Conservation (phyloP, 2,888 invertebrate species). For the Parnassius apollo region DNA sequence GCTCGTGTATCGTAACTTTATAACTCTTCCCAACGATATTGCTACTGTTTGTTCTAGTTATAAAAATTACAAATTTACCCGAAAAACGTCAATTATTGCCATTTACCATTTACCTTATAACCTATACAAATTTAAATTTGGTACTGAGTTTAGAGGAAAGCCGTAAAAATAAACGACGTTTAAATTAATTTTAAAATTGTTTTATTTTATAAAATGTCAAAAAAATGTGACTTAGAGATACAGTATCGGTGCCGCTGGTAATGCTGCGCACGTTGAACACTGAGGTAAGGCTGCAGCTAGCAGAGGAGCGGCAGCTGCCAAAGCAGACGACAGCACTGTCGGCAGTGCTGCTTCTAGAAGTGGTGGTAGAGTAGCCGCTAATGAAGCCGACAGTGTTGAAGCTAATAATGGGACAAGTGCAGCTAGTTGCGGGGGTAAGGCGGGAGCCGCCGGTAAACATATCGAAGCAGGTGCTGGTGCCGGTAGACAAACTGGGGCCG, state of each 20-base stretch:
- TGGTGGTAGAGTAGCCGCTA: conserved; percentile 38
- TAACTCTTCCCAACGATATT: too few species aligned
- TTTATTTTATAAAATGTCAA: background rate
- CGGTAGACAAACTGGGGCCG: conserved; percentile 17
- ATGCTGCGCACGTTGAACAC: conserved; percentile 14
- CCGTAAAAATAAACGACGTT: too few species aligned
- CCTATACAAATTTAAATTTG: too few species aligned
- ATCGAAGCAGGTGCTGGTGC: conserved; percentile 22
- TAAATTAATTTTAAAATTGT: too few species aligned
- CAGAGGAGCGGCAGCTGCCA: conserved; percentile 48
- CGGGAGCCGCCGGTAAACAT: conserved; percentile 16
- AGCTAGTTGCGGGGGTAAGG: conserved; percentile 27
- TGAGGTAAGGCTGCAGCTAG: conserved; percentile 35
- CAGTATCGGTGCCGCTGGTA: conserved; percentile 25
- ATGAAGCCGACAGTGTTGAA: conserved; percentile 34
- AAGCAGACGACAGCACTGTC: conserved; percentile 47
- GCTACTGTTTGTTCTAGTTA: too few species aligned
- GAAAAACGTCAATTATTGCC: too few species aligned
- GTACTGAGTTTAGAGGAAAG: too few species aligned
- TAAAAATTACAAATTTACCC: too few species aligned
- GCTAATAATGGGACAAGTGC: conserved; percentile 33
- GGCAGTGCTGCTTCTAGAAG: conserved; percentile 47
- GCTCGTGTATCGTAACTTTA: too few species aligned
- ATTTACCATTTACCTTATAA: too few species aligned
- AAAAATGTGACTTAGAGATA: conserved; percentile 2